Evolutionary conservation across 2,797 vertebrate species (phyloP).

Genomic region (Chaetophractus vellerosus): DNA sequence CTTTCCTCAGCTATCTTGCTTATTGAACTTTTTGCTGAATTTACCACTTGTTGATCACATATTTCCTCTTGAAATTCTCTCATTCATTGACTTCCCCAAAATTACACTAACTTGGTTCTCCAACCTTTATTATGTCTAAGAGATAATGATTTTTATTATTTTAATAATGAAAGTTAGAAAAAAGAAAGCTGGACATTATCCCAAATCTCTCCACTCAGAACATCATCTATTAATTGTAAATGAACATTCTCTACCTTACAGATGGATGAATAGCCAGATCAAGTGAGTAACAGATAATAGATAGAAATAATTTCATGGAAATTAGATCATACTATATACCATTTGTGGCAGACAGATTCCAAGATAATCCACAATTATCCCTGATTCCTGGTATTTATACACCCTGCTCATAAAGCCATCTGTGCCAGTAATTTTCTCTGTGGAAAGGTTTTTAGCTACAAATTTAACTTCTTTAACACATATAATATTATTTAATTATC

Average conservation of each 20-base stretch:
- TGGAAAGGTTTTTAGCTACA: neutral
- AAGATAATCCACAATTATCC: neutral
- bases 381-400: neutral
- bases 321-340: neutral
- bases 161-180: neutral
- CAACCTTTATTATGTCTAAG: conserved; percentile 35
- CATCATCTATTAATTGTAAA: neutral
- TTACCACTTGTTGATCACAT: neutral
- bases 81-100: neutral
- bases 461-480: neutral
- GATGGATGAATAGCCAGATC: neutral
- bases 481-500: neutral
- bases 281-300: neutral
- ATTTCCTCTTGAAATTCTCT: conserved; percentile 28
- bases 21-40: neutral
- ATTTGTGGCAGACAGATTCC: neutral
- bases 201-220: neutral
- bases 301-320: conserved; percentile 3
- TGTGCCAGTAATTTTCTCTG: neutral
- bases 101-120: neutral
- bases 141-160: conserved; percentile 32
- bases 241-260: conserved; percentile 39
- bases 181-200: neutral
- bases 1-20: neutral
- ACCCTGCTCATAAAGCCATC: neutral